Conservation (phyloP, 2,797 vertebrate species). For the Hydrocynus forskahlii region DNA sequence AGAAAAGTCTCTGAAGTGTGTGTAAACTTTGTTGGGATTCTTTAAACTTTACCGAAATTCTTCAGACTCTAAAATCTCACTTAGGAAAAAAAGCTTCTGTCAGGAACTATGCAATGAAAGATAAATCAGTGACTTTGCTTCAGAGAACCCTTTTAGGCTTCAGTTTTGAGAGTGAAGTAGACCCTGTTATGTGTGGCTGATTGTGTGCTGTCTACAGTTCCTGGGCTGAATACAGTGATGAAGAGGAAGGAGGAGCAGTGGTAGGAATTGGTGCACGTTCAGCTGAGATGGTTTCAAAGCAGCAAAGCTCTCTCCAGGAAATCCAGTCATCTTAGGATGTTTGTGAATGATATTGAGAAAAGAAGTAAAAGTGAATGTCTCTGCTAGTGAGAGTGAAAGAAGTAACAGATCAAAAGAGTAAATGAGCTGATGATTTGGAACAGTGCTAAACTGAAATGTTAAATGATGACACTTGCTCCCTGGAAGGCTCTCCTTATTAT, state of each 20-base stretch:
- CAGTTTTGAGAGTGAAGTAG: background rate
- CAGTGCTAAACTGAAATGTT: constrained; percentile 4
- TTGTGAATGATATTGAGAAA: background rate
- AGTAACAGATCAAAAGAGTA: background rate
- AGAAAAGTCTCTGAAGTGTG: too few relatives aligned
- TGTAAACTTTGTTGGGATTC: too few relatives aligned
- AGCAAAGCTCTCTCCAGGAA: background rate
- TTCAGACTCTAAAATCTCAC: too few relatives aligned
- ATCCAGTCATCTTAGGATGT: background rate
- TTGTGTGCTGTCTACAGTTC: background rate
- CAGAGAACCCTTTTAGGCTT: background rate
- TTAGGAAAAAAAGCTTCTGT: too few relatives aligned
- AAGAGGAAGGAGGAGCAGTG: background rate
- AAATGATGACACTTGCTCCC: constrained; percentile 12
- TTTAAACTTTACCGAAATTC: too few relatives aligned
- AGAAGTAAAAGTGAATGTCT: background rate
- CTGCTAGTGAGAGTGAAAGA: background rate
- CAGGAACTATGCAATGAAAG: background rate
- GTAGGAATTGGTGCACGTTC: too few relatives aligned
- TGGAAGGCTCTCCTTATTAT: background rate
- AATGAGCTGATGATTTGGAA: constrained; percentile 9
- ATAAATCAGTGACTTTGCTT: background rate
- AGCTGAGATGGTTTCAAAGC: background rate
- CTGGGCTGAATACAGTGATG: background rate
- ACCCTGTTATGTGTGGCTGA: background rate